phyloP scores from a whole-genome alignment of 23 tunicate genomes.

The Styela clava region DNA sequence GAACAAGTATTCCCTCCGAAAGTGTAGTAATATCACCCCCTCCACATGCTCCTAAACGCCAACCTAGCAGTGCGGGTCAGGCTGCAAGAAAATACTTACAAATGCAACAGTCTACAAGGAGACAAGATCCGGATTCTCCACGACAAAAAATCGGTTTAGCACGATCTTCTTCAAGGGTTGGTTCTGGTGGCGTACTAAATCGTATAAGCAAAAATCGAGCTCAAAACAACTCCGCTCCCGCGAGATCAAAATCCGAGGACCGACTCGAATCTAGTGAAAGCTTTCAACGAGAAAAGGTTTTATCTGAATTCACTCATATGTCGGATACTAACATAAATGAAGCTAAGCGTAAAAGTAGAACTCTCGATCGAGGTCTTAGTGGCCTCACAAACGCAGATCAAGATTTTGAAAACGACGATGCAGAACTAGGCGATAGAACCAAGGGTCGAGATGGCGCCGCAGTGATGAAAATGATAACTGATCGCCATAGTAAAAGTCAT shows the following conservation, averaged over 20 bases:
- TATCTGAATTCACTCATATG: neutral
- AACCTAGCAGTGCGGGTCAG: conserved; percentile 9
- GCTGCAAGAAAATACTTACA: conserved; percentile 25
- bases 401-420: neutral
- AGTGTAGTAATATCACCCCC: neutral
- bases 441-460: conserved; percentile 28
- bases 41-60: conserved; percentile 3
- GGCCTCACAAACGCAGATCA: neutral
- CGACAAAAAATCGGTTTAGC: neutral
- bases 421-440: neutral
- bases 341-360: conserved; percentile 22
- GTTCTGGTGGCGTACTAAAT: conserved; percentile 2
- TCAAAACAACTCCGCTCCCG: neutral
- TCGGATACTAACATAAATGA: neutral
- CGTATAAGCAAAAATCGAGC: neutral
- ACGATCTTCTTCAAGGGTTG: conserved; percentile 28
- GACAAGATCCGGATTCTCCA: neutral
- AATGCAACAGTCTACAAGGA: conserved; percentile 1
- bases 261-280: neutral
- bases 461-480: conserved; percentile 19
- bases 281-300: neutral
- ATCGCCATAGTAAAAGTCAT: conserved; percentile 8
- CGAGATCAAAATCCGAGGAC: neutral
- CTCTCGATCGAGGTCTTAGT: conserved; percentile 23
- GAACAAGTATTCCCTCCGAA: neutral